phyloP scores from a whole-genome alignment of 2,797 vertebrate genomes.

The Momotus momota region DNA sequence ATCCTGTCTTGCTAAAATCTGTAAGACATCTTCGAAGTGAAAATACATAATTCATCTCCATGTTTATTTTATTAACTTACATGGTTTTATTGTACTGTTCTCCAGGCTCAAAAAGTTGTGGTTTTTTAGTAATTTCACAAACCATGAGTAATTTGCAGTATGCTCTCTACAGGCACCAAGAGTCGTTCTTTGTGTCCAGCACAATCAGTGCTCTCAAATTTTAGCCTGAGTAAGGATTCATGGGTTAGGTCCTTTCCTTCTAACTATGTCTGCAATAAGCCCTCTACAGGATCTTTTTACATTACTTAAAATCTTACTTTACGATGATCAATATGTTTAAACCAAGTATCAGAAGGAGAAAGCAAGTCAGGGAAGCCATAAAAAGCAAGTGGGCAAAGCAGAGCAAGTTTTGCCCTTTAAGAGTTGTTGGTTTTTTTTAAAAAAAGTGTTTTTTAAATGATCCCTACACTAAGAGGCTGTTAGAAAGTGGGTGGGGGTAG shows the following conservation, averaged over 20 bases:
- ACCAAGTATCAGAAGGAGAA: background rate
- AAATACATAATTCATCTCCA: constrained; percentile 21
- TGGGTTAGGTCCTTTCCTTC: background rate
- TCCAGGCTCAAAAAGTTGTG: background rate
- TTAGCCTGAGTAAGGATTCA: background rate
- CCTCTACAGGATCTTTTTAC: background rate
- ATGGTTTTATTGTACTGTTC: background rate
- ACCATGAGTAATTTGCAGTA: background rate
- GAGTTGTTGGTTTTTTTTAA: no score
- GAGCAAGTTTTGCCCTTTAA: background rate
- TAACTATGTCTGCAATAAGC: background rate
- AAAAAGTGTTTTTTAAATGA: background rate
- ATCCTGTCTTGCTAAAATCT: background rate
- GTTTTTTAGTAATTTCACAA: background rate
- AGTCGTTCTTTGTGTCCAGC: background rate
- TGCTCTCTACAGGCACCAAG: background rate
- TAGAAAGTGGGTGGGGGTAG: accelerated
- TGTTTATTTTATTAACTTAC: constrained; percentile 51
- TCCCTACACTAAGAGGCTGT: background rate
- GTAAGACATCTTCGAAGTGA: background rate
- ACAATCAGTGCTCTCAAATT: background rate
- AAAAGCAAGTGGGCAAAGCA: background rate
- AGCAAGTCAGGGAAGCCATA: background rate
- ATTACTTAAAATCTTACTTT: background rate
- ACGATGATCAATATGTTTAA: background rate